phyloP scores from a whole-genome alignment of 2,888 invertebrate genomes.

The Dysmachus trigonus region DNA sequence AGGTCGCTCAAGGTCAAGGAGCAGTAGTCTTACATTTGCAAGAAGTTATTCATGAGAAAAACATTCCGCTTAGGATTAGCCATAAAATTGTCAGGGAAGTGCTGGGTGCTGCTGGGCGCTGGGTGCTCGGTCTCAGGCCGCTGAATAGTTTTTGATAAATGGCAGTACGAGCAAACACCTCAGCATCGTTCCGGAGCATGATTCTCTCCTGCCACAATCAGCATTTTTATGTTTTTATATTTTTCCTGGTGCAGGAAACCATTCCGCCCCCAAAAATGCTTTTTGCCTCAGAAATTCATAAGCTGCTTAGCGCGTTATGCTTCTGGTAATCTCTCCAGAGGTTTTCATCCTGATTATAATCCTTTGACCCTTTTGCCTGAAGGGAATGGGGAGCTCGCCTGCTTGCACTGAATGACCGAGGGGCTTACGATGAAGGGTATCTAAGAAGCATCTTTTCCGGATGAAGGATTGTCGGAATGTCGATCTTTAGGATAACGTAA shows the following conservation, averaged over 20 bases:
- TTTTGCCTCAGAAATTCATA: background rate
- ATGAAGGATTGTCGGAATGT: background rate
- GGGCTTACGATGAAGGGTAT: background rate
- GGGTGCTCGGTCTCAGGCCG: too few relatives aligned
- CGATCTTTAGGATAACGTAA: background rate
- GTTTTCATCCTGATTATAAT: background rate
- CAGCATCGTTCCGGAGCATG: background rate
- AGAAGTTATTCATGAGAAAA: background rate
- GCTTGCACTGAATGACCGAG: background rate
- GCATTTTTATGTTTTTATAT: background rate
- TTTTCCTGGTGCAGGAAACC: background rate
- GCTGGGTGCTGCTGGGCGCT: background rate
- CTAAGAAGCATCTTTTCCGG: background rate
- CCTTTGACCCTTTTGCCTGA: background rate
- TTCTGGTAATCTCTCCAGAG: background rate
- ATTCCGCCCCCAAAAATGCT: background rate
- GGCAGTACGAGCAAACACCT: background rate
- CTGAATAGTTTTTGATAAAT: background rate
- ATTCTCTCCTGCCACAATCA: background rate
- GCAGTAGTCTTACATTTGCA: background rate
- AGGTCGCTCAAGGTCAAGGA: background rate
- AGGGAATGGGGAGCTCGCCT: background rate
- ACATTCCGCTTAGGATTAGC: background rate
- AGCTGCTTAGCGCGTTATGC: background rate
- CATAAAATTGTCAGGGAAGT: background rate